Evolutionary conservation across 23 tunicate species (phyloP).

Genomic region (Ascidia mentula): DNA sequence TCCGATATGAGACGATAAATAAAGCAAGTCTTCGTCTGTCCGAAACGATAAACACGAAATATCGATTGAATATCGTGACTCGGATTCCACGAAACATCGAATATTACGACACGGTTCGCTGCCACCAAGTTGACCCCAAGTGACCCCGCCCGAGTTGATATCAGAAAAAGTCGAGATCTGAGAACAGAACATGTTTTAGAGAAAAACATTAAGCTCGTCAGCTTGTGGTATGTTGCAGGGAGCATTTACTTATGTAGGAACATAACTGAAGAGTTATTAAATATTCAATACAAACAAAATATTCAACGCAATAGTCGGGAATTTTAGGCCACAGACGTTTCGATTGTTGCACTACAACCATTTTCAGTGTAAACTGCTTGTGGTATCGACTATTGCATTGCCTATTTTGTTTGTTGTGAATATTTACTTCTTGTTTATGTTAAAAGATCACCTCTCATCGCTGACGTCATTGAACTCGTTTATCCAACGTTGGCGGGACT

Average conservation of each 20-base stretch:
- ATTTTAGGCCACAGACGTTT: too few relatives aligned
- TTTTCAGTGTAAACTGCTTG: too few relatives aligned
- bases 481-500: constrained; percentile 62
- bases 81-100: constrained; percentile 97
- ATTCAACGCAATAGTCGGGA: too few relatives aligned
- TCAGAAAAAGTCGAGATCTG: constrained; percentile 80
- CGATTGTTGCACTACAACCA: too few relatives aligned
- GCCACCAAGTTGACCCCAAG: constrained; percentile 91
- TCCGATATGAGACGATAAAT: constrained; percentile 86
- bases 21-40: constrained; percentile 79
- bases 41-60: constrained; percentile 92
- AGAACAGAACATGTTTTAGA: neutral
- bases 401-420: too few relatives aligned
- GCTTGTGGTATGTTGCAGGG: too few relatives aligned
- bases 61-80: constrained; percentile 91
- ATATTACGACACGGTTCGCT: constrained; percentile 90
- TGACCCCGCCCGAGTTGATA: constrained; percentile 89
- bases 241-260: too few relatives aligned
- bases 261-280: too few relatives aligned
- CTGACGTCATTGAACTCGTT: constrained; percentile 74
- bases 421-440: too few relatives aligned
- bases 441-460: constrained; percentile 51
- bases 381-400: too few relatives aligned
- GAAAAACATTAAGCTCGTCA: too few relatives aligned
- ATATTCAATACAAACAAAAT: too few relatives aligned